These are phyloP conservation scores for Rhinogobio ventralis DNA, from an alignment of 2,797 vertebrate species.

Conservation along the genomic window DNA sequence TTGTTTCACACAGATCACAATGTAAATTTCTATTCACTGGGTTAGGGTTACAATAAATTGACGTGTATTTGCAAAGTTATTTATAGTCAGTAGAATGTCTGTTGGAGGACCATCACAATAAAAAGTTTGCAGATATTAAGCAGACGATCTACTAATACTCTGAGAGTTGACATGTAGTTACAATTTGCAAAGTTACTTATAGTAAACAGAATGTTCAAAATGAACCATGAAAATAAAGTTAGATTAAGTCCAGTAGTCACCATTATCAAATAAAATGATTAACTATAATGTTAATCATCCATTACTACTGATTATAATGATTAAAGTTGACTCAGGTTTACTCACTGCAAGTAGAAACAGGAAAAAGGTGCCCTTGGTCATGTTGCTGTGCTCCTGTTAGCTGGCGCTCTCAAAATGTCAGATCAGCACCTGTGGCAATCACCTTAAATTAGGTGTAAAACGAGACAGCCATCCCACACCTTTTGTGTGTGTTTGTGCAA, in stretches of 20 bases:
- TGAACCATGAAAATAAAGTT: too few relatives aligned
- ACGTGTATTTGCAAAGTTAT: not conserved
- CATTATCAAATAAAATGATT: not conserved
- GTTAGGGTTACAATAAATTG: too few relatives aligned
- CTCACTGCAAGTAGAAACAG: constrained; percentile 33
- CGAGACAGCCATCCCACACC: not conserved
- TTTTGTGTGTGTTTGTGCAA: not conserved
- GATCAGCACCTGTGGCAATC: not conserved
- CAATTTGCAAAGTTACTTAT: too few relatives aligned
- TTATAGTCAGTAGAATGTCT: not conserved
- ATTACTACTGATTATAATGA: not conserved
- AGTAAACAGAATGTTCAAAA: too few relatives aligned
- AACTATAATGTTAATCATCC: not conserved
- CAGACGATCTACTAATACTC: too few relatives aligned
- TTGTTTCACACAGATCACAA: not conserved
- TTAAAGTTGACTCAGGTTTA: constrained; percentile 1
- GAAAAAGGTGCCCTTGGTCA: constrained; percentile 7
- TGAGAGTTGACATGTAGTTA: too few relatives aligned
- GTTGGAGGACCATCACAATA: not conserved
- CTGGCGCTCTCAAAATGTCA: not conserved
- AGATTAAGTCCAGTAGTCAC: not conserved
- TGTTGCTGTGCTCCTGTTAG: not conserved
- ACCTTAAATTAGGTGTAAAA: not conserved
- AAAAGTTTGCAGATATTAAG: too few relatives aligned
- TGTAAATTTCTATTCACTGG: not conserved